A percentile compares a stretch with the other conserved stretches of the same genome.
These are phyloP conservation scores for Leptosomus discolor DNA, from an alignment of 2,113 vertebrate species.

Conservation along the genomic window DNA sequence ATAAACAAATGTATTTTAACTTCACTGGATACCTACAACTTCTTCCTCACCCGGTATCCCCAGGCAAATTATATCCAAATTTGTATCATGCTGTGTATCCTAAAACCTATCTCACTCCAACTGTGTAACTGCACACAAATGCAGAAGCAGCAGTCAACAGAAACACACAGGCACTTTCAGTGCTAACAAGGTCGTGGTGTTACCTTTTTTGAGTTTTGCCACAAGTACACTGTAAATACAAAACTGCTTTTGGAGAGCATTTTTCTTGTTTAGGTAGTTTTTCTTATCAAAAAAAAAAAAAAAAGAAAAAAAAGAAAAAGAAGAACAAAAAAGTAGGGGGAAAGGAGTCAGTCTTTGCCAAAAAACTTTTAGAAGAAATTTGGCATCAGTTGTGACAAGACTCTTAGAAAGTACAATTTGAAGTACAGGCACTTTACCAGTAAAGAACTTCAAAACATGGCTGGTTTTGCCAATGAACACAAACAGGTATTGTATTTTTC, in stretches of 20 bases:
- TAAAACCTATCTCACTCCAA: not conserved
- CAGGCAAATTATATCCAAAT: not conserved
- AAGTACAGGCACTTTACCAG: not conserved
- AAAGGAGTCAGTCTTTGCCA: not conserved
- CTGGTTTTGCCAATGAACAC: not conserved
- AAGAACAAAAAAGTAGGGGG: rapidly evolving
- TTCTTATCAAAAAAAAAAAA: not conserved
- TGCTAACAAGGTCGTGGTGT: not conserved
- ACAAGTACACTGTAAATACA: not conserved
- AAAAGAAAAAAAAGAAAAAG: not conserved
- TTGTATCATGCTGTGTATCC: rapidly evolving
- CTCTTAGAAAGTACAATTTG: not conserved
- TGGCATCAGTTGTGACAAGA: not conserved
- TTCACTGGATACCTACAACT: not conserved
- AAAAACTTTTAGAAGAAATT: not conserved
- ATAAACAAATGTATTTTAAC: not conserved
- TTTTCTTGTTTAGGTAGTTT: not conserved
- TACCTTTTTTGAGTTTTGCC: not conserved
- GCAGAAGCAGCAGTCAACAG: not conserved
- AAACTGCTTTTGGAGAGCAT: not conserved
- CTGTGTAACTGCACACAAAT: not conserved
- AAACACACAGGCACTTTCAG: not conserved
- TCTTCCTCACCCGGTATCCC: not conserved
- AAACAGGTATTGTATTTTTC: not conserved
- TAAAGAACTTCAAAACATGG: not conserved